Percentiles rank a stretch among this genome's conserved stretches.
phyloP scores from a whole-genome alignment of 2,888 invertebrate genomes.

The Acleris holmiana region DNA sequence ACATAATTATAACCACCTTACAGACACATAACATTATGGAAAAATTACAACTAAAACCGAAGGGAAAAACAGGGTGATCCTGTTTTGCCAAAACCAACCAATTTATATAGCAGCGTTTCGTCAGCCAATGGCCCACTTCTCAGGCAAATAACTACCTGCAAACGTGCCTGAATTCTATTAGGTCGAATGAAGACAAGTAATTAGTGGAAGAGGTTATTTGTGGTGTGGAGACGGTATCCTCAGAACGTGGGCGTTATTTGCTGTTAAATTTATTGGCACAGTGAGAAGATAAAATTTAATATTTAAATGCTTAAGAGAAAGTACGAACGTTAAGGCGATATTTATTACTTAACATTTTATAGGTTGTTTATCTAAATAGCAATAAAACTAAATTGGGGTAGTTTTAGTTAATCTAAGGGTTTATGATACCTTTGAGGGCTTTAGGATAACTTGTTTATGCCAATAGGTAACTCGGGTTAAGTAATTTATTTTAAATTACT shows the following conservation, averaged over 20 bases:
- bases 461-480: too few species aligned
- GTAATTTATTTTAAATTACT: too few species aligned
- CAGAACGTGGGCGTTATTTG: background rate
- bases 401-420: background rate
- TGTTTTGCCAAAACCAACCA: too few species aligned
- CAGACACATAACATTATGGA: too few species aligned
- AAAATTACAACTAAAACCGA: too few species aligned
- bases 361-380: constrained; percentile 9
- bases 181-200: background rate
- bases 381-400: background rate
- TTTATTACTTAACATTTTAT: constrained; percentile 21
- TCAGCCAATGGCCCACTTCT: too few species aligned
- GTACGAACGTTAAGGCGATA: constrained; percentile 17
- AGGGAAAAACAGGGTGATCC: too few species aligned
- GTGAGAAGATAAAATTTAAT: constrained; percentile 26
- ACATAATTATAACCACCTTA: too few species aligned
- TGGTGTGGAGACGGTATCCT: constrained; percentile 1
- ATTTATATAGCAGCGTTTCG: too few species aligned
- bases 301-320: constrained; percentile 24
- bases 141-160: too few species aligned
- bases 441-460: too few species aligned
- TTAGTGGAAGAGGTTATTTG: constrained; percentile 20
- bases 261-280: constrained; percentile 13
- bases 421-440: background rate
- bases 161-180: too few species aligned